Conservation (phyloP, 1,140 invertebrate species). For the Drosophila sturtevanti region DNA sequence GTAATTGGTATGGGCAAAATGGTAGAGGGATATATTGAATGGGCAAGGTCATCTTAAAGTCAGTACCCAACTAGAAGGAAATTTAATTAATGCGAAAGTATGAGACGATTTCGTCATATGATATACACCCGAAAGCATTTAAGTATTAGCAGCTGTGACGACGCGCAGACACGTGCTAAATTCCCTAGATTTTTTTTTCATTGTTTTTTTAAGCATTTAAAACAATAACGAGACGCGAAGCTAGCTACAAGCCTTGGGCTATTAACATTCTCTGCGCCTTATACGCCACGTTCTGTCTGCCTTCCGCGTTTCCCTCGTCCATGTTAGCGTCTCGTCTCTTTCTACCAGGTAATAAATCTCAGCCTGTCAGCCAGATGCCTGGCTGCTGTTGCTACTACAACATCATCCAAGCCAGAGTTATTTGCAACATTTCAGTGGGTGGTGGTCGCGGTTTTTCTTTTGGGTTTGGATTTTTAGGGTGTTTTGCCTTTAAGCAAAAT, state of each 20-base stretch:
- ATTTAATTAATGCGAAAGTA: conserved; percentile 59
- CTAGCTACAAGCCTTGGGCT: conserved; percentile 38
- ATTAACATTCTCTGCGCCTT: conserved; percentile 47
- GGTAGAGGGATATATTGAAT: neutral
- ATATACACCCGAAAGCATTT: conserved; percentile 54
- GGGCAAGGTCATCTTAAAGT: conserved; percentile 63
- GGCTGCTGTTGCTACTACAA: conserved; percentile 17
- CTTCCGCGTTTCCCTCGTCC: neutral
- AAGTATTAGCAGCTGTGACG: conserved; percentile 56
- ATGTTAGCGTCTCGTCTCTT: neutral
- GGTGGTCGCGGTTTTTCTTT: conserved; percentile 27
- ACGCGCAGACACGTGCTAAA: conserved; percentile 40
- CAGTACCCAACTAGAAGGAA: conserved; percentile 21
- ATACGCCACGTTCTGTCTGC: conserved; percentile 33
- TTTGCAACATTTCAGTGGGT: conserved; percentile 43
- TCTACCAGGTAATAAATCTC: conserved; percentile 68
- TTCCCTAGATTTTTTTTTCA: conserved; percentile 38
- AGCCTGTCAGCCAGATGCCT: conserved; percentile 59
- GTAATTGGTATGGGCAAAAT: too few relatives aligned
- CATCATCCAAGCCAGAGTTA: conserved; percentile 32
- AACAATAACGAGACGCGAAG: conserved; percentile 54
- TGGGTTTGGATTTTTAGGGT: conserved; percentile 4
- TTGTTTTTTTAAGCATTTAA: conserved; percentile 49
- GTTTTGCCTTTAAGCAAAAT: conserved; percentile 28
- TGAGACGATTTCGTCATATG: conserved; percentile 45